Evolutionary conservation across 1,140 invertebrate genomes (phyloP).

Genomic region (Frieseomelitta varia): DNA sequence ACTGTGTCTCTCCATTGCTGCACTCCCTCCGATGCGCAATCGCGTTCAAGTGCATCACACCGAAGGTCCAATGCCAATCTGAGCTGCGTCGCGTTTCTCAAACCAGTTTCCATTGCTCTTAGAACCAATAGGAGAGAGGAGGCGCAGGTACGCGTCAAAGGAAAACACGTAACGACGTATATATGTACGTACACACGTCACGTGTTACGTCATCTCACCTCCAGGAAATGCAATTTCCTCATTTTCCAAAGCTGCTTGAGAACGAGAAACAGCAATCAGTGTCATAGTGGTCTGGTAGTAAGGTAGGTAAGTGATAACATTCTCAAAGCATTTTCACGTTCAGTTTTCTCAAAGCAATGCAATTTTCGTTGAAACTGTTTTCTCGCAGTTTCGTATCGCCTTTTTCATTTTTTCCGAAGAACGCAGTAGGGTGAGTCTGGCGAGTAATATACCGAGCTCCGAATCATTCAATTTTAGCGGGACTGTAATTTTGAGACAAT

Average conservation of each 20-base stretch:
- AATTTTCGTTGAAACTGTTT: too few relatives aligned
- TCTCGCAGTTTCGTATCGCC: too few relatives aligned
- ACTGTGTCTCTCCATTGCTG: too few relatives aligned
- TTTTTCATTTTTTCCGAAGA: too few relatives aligned
- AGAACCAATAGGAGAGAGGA: not conserved
- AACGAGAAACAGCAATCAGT: not conserved
- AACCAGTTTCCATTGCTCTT: slow-evolving; percentile 18
- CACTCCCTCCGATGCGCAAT: slow-evolving; percentile 4
- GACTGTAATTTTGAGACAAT: too few relatives aligned
- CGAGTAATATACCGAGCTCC: not conserved
- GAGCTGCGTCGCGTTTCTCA: not conserved
- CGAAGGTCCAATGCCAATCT: slow-evolving; percentile 31
- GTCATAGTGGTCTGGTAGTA: not conserved
- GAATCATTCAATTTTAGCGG: not conserved
- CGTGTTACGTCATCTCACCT: slow-evolving; percentile 5
- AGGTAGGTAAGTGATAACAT: too few relatives aligned
- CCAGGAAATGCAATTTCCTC: not conserved
- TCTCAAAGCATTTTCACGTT: too few relatives aligned
- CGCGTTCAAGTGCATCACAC: slow-evolving; percentile 39
- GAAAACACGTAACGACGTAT: not conserved
- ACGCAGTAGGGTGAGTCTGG: too few relatives aligned
- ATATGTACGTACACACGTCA: too few relatives aligned
- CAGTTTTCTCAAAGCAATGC: too few relatives aligned
- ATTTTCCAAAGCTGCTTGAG: not conserved
- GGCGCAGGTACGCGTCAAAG: not conserved